Conservation (phyloP, 1,140 invertebrate species). For the Lasioglossum albipes region DNA sequence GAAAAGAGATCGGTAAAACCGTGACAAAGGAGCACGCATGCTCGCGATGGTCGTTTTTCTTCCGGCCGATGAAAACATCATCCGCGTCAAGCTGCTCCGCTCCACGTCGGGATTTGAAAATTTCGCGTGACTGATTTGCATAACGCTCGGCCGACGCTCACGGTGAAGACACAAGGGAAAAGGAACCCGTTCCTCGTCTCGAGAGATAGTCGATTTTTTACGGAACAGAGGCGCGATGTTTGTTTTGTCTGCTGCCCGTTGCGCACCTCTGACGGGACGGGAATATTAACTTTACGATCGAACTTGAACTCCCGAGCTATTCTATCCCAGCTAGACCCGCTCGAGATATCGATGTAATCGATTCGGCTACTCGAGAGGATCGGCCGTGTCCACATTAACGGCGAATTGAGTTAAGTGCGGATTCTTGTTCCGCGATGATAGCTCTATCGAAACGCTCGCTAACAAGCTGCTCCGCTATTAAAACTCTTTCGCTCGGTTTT, state of each 20-base stretch:
- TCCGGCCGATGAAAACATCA: neutral
- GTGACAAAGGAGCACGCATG: neutral
- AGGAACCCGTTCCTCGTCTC: neutral
- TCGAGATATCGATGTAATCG: constrained; percentile 12
- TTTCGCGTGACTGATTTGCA: constrained; percentile 16
- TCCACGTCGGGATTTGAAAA: neutral
- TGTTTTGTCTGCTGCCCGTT: neutral
- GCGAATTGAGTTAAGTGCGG: constrained; percentile 43
- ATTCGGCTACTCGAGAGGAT: constrained; percentile 3
- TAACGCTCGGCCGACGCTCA: neutral
- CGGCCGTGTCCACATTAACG: neutral
- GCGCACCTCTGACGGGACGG: neutral
- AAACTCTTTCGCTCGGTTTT: neutral
- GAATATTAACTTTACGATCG: constrained; percentile 20
- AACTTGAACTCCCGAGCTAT: constrained; percentile 5
- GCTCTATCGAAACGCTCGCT: constrained; percentile 15
- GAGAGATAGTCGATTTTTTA: neutral
- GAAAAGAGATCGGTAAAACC: neutral
- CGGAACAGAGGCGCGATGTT: neutral
- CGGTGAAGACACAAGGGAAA: neutral
- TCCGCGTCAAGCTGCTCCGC: neutral
- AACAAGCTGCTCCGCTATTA: neutral
- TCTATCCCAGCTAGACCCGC: neutral
- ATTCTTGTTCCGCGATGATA: constrained; percentile 38
- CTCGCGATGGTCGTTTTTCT: neutral